Percentiles rank a stretch among this genome's conserved stretches.
phyloP scores from a whole-genome alignment of 92 coral and sea anemone species.

The Palythoa grandiflora region DNA sequence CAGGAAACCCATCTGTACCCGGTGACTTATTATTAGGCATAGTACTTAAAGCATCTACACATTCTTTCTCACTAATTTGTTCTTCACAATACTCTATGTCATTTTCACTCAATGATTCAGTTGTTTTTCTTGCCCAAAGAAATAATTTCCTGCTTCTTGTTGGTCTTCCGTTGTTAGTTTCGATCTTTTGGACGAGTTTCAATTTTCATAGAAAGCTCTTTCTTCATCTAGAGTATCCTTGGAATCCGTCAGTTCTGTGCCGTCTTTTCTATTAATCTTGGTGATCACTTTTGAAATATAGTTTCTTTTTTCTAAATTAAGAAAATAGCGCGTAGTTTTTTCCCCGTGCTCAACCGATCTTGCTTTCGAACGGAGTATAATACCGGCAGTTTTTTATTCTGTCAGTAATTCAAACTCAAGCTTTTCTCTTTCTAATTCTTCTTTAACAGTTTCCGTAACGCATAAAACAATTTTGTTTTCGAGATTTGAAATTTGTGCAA shows the following conservation, averaged over 20 bases:
- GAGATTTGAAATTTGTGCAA: not conserved
- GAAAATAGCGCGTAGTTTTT: not conserved
- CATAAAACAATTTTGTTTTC: not conserved
- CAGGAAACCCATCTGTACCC: slow-evolving; percentile 9
- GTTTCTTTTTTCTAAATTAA: slow-evolving; percentile 6
- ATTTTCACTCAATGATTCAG: not conserved
- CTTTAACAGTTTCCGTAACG: not conserved
- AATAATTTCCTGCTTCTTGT: not conserved
- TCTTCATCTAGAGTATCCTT: slow-evolving; percentile 1
- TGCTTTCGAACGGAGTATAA: slow-evolving; percentile 1
- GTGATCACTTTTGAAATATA: slow-evolving; percentile 1
- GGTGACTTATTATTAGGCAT: slow-evolving; percentile 15
- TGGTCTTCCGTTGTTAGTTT: not conserved
- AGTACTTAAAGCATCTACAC: not conserved
- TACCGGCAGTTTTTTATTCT: not conserved
- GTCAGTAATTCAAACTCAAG: not conserved
- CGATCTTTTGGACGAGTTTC: not conserved
- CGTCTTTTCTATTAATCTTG: slow-evolving; percentile 6
- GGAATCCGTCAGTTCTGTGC: not conserved
- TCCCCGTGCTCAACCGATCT: slow-evolving; percentile 1
- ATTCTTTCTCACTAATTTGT: not conserved
- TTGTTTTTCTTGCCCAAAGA: not conserved
- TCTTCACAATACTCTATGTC: not conserved
- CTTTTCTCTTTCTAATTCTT: not conserved
- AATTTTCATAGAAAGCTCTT: slow-evolving; percentile 1